These are phyloP conservation scores for Cheumatopsyche charites DNA, from an alignment of 1,140 invertebrate species.

Conservation along the genomic window DNA sequence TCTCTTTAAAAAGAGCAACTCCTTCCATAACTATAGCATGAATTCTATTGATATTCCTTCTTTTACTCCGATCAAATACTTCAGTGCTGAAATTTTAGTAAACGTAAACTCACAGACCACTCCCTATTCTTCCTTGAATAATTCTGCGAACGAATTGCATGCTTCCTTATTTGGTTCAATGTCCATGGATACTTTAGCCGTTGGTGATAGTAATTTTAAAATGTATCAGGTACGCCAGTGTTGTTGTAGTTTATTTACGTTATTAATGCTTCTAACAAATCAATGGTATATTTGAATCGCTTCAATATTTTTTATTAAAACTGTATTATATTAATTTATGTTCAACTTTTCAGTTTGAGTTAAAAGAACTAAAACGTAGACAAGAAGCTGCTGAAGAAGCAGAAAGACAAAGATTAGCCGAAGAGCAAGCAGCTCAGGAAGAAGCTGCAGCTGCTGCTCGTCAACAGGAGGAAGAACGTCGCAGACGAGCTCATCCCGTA, in stretches of 20 bases:
- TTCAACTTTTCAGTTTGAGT: slow-evolving; percentile 80
- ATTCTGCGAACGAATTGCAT: slow-evolving; percentile 39
- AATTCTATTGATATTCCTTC: slow-evolving; percentile 6
- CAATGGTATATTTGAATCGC: no score
- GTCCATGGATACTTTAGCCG: slow-evolving; percentile 42
- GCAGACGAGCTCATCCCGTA: slow-evolving; percentile 49
- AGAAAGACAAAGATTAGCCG: slow-evolving; percentile 65
- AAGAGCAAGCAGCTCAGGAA: slow-evolving; percentile 63
- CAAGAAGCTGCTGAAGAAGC: slow-evolving; percentile 86
- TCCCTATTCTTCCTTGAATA: slow-evolving; percentile 28
- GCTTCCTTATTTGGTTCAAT: slow-evolving; percentile 43
- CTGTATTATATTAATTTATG: not conserved
- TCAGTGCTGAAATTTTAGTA: slow-evolving; percentile 41
- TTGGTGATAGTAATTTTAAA: slow-evolving; percentile 37
- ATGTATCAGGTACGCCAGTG: slow-evolving; percentile 50
- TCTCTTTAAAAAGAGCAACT: slow-evolving; percentile 20
- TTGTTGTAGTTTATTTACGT: slow-evolving; percentile 44
- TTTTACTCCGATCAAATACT: slow-evolving; percentile 35
- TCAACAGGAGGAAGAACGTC: slow-evolving; percentile 48
- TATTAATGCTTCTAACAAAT: no score
- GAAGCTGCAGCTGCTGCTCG: slow-evolving; percentile 52
- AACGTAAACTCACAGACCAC: slow-evolving; percentile 5
- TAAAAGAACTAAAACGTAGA: slow-evolving; percentile 92
- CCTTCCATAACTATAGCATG: slow-evolving; percentile 35
- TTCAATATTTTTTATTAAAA: no score